These are phyloP conservation scores for Turritopsis dohrnii DNA, from an alignment of 30 jellyfish, hydroid and myxozoan genomes.

Conservation along the genomic window DNA sequence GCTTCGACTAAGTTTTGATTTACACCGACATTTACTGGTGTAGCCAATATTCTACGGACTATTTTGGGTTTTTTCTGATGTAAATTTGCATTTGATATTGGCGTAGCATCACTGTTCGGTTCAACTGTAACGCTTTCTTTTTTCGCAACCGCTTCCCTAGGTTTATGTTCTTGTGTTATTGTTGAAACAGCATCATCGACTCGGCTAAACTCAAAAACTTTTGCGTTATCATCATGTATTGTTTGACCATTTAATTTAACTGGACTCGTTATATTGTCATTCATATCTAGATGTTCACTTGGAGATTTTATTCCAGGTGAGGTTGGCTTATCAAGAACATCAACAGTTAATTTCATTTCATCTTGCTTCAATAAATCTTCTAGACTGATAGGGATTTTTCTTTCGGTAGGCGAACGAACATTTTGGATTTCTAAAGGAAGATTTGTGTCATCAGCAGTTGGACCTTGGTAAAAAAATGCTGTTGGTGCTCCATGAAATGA, in stretches of 20 bases:
- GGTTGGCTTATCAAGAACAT: conserved; percentile 11
- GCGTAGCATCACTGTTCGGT: neutral
- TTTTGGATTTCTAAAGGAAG: neutral
- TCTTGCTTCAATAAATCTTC: conserved; percentile 26
- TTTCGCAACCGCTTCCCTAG: neutral
- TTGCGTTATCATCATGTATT: neutral
- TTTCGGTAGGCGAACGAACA: neutral
- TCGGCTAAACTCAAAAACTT: neutral
- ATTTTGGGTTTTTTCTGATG: neutral
- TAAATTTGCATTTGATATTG: neutral
- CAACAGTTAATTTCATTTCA: conserved; percentile 21
- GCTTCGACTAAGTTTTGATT: neutral
- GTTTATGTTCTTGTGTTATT: neutral
- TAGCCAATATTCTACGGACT: neutral
- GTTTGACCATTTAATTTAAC: neutral
- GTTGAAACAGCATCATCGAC: neutral
- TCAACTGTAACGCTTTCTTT: neutral
- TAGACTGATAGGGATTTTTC: neutral
- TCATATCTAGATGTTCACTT: neutral
- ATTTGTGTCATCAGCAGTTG: neutral
- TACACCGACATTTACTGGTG: neutral
- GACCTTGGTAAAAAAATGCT: neutral
- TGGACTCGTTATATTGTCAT: neutral
- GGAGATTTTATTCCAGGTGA: neutral
- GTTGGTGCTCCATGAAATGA: neutral